These are phyloP conservation scores for Sylvia borin DNA, from an alignment of 2,797 vertebrate genomes.

Conservation along the genomic window DNA sequence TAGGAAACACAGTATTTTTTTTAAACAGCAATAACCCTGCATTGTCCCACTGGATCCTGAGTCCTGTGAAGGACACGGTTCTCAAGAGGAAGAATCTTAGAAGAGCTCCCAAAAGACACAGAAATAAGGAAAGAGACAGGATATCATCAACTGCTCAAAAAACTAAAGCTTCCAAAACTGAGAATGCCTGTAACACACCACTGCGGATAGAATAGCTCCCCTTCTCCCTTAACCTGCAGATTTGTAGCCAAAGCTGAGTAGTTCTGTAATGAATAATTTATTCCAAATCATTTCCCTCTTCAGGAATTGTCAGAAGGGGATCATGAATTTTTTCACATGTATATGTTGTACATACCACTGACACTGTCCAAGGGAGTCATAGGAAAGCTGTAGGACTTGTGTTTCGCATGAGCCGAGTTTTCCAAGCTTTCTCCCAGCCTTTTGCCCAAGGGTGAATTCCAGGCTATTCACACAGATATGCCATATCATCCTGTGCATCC, in stretches of 20 bases:
- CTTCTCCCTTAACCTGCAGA: slow-evolving; percentile 5
- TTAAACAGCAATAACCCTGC: not conserved
- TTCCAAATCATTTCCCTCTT: slow-evolving; percentile 14
- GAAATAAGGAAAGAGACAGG: not conserved
- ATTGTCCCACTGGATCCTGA: not conserved
- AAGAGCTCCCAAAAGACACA: not conserved
- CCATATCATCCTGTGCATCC: not conserved
- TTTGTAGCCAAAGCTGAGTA: slow-evolving; percentile 23
- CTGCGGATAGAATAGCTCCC: not conserved
- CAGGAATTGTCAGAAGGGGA: slow-evolving; percentile 6
- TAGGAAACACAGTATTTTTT: not conserved
- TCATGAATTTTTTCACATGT: not conserved
- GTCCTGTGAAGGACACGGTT: not conserved
- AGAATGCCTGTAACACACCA: not conserved
- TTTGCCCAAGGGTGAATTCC: slow-evolving; percentile 18
- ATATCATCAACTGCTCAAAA: not conserved
- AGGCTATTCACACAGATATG: not conserved
- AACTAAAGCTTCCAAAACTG: not conserved
- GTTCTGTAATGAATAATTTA: slow-evolving; percentile 45
- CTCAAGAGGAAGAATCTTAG: not conserved
- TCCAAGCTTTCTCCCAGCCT: not conserved
- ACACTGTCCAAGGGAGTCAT: not conserved
- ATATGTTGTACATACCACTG: not conserved
- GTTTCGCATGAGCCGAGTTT: not conserved
- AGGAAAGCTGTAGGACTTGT: not conserved